Base-by-base conservation (phyloP, 2,888 invertebrate species). In the Thumatha senex region DNA sequence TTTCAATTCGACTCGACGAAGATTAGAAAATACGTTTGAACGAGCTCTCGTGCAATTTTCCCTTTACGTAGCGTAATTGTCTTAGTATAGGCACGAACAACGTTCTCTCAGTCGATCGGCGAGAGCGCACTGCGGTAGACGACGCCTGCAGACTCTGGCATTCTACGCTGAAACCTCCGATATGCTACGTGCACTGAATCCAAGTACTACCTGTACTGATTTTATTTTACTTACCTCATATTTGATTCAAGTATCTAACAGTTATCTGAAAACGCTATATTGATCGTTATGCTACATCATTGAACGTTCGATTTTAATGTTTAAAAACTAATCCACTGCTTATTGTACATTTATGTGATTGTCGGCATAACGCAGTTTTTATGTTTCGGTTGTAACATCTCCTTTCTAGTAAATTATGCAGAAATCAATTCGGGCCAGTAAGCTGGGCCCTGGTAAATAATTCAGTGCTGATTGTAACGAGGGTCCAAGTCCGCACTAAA, bases 31-130 rank as follows among this genome's bases (percentile, higher is more conserved):
- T 86, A 87, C 83, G 84, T 86, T 82, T 82, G 75, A 75, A 74
- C 83, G 78, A 83, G 82, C 77, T 85, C 79, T 78, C 72, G 81
- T 84, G 82, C 85, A 82, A 82, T 89, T 89, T 88, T 89, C 86
- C 86, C 88, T 85, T 88, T 87, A 86, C 86, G 84, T 84, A 80
- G 86, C 82, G 80, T 89, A 89, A 89, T 89, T 89, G 87, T 88
- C 85, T 87, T 79, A 84, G 80, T 83, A 78, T 80, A 84, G 84
- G 83, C 84, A 86, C 71, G 75, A 74, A 75, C 75, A 82, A 76
- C 72, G 79, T 78, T 77, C 80, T 74, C 61, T 67, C 74, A 75
- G 75, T 67, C 72, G 71, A 63, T 48, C 51, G 54, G 67, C 58
- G 63, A 61, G 67, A 72, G 86, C 86, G 89, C 86, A 86, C 72